Base-by-base conservation (phyloP, 2,113 vertebrate genomes). In the Ammospiza nelsoni region DNA sequence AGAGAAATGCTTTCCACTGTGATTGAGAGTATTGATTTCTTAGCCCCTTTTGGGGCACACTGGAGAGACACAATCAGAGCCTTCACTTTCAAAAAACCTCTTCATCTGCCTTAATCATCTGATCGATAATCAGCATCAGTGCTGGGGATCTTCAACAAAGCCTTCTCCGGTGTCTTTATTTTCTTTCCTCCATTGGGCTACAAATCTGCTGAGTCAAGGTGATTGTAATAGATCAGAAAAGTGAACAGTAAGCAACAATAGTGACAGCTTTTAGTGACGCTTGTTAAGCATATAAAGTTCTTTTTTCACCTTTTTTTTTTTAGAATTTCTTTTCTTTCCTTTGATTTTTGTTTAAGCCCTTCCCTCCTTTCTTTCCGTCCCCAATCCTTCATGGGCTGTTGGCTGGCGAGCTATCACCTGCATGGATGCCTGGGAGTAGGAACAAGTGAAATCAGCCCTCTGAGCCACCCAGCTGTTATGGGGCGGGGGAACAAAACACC, bases 21-120 rank as follows among this genome's bases (percentile, higher is more conserved):
- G 98, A 99, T 99, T 98, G 98, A 99, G 98, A 98, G 97, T 99
- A 99, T 99, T 98, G 99, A 99, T 99, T 98, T 98, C 98, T 98
- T 97, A 98, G 95, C 98, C 97, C 97, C 96, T 98, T 98, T 98
- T 66, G 97, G 97, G 98, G 98, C 98, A 98, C 98, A 98, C 97
- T 95, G 86, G 97, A 98, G 98, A 99, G 98, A 98, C 98, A 98
- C 98, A 99, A 98, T 99, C 98, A 98, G 98, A 99, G 97, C 98
- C 98, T 98, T 98, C 95, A 92, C 98, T 98, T 99, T 98, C 95
- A 98, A 98, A 98, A 98, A 98, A 98, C 98, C 98, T 99, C 98
- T 99, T 99, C 98, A 99, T 99, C 98, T 99, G 98, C 98, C 98
- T 98, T 99, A 99, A 99, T 99, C 98, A 99, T 98, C 98, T 98